Evolutionary conservation across 2,888 invertebrate genomes (phyloP).

Genomic region (Cryptocephalus moraei): DNA sequence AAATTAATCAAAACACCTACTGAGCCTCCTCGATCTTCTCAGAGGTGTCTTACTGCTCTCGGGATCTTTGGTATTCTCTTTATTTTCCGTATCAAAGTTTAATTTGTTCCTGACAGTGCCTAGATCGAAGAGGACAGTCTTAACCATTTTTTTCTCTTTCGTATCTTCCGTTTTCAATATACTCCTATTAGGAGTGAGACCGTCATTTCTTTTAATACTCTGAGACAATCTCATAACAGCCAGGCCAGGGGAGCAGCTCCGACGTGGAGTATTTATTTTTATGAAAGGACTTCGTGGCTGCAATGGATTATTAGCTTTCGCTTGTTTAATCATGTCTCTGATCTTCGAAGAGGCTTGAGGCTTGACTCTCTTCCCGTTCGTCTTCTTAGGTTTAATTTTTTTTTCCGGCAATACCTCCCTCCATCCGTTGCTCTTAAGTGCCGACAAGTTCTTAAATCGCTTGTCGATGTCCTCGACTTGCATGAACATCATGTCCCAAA

Average conservation of each 20-base stretch:
- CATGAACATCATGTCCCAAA: conserved; percentile 79
- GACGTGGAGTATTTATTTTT: neutral
- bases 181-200: conserved; percentile 22
- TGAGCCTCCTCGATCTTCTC: too few species aligned
- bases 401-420: conserved; percentile 32
- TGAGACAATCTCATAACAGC: conserved; percentile 24
- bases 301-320: neutral
- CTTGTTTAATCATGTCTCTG: conserved; percentile 23
- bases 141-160: too few species aligned
- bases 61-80: too few species aligned
- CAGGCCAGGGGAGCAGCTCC: conserved; percentile 23
- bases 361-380: conserved; percentile 8
- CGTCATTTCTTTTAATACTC: conserved; percentile 18
- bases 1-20: too few species aligned
- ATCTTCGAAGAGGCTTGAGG: conserved; percentile 17
- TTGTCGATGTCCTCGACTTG: conserved; percentile 60
- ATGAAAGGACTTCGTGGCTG: neutral
- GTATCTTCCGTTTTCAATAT: conserved; percentile 19
- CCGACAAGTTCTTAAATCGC: conserved; percentile 46
- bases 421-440: conserved; percentile 42
- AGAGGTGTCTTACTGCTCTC: too few species aligned
- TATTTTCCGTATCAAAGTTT: too few species aligned
- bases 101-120: too few species aligned
- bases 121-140: too few species aligned
- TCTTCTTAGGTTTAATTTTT: neutral